These are phyloP conservation scores for Pheucticus melanocephalus DNA, from an alignment of 2,113 vertebrate species.

Conservation along the genomic window DNA sequence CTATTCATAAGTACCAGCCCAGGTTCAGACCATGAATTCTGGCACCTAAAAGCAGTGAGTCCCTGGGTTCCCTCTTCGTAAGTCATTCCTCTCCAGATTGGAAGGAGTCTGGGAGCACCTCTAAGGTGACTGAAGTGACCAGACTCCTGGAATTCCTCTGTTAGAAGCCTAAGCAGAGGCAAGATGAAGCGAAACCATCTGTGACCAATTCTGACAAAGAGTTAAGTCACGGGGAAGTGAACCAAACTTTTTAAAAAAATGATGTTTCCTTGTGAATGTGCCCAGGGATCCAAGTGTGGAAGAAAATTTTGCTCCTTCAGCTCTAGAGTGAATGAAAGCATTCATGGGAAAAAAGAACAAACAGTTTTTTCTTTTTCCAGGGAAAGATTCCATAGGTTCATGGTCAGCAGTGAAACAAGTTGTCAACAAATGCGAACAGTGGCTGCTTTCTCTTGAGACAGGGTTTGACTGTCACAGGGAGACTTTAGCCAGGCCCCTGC, in stretches of 20 bases:
- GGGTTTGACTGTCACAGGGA: not conserved
- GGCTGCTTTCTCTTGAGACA: slow-evolving; percentile 13
- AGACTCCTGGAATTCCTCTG: not conserved
- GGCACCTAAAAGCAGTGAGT: not conserved
- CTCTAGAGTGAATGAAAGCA: slow-evolving; percentile 48
- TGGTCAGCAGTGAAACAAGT: slow-evolving; percentile 28
- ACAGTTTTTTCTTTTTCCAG: not conserved
- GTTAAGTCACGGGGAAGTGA: slow-evolving; percentile 5
- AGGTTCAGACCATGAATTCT: not conserved
- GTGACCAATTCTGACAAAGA: not conserved
- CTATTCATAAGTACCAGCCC: not conserved
- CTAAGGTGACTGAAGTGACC: not conserved
- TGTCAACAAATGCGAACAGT: slow-evolving; percentile 36
- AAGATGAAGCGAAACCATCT: not conserved
- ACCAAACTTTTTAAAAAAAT: not conserved
- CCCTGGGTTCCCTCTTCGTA: not conserved
- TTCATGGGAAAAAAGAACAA: slow-evolving; percentile 32
- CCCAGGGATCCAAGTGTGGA: slow-evolving; percentile 14
- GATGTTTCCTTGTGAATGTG: slow-evolving; percentile 3
- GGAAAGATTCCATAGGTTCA: slow-evolving; percentile 52
- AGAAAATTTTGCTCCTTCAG: slow-evolving; percentile 36
- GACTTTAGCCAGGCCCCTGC: not conserved
- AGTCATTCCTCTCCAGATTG: not conserved
- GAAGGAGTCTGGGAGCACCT: not conserved
- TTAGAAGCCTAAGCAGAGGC: not conserved